These are phyloP conservation scores for Cephus spinipes DNA, from an alignment of 2,888 invertebrate genomes.

Conservation along the genomic window DNA sequence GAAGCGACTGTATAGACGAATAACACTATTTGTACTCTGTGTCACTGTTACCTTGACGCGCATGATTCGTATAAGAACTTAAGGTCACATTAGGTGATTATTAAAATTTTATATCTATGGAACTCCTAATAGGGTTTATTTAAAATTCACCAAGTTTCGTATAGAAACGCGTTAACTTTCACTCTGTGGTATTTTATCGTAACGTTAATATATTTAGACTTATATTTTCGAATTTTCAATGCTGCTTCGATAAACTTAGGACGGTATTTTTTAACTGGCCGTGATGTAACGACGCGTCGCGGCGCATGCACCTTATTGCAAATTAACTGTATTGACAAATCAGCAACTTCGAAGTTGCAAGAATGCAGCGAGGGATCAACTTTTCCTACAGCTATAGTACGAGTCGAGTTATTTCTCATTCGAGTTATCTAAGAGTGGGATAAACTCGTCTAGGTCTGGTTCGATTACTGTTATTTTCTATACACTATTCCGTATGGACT, in stretches of 20 bases:
- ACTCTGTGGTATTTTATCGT: neutral
- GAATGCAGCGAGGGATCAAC: conserved; percentile 32
- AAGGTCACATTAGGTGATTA: neutral
- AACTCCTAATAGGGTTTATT: neutral
- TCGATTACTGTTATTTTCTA: conserved; percentile 23
- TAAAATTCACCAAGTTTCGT: neutral
- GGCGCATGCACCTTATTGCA: conserved; percentile 30
- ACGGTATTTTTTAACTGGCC: neutral
- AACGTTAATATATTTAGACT: neutral
- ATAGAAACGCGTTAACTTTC: neutral
- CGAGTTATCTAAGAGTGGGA: conserved; percentile 20
- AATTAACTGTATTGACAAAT: conserved; percentile 48
- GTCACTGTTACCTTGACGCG: neutral
- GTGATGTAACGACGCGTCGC: neutral
- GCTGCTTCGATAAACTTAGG: neutral
- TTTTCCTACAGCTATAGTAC: conserved; percentile 26
- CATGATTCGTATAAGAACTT: neutral
- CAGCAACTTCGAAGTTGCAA: conserved; percentile 40
- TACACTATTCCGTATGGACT: conserved; percentile 18
- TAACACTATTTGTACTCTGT: neutral
- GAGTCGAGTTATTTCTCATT: conserved; percentile 44
- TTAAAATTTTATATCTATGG: neutral
- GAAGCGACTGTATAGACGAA: neutral
- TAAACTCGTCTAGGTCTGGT: conserved; percentile 20
- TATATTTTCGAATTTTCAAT: neutral